Conservation (phyloP, 2,888 invertebrate species). For the Prosapia bicincta region DNA sequence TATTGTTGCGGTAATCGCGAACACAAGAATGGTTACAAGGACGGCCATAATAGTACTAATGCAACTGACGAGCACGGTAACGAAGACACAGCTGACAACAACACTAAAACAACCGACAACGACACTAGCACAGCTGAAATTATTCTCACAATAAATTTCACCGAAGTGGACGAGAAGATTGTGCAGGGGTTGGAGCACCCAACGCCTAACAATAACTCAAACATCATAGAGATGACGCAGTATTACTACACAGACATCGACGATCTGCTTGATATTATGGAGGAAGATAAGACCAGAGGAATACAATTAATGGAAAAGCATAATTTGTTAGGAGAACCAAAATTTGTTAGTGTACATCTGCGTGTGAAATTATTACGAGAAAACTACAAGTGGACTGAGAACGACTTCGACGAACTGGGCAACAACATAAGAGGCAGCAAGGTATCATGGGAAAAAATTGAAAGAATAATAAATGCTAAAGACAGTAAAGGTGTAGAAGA, state of each 20-base stretch:
- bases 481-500: too few relatives aligned
- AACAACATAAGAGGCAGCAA: not conserved
- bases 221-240: not conserved
- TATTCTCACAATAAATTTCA: not conserved
- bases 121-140: too few relatives aligned
- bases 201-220: not conserved
- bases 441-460: not conserved
- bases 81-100: too few relatives aligned
- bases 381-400: not conserved
- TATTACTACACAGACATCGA: not conserved
- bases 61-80: not conserved
- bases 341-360: not conserved
- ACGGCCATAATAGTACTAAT: not conserved
- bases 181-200: not conserved
- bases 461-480: not conserved
- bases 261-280: not conserved
- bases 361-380: not conserved
- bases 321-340: not conserved
- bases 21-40: not conserved
- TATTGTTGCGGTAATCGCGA: too few relatives aligned
- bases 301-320: not conserved
- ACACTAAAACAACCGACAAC: too few relatives aligned
- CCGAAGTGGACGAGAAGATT: not conserved
- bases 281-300: not conserved
- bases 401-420: not conserved